Evolutionary conservation across 1,140 invertebrate genomes (phyloP).

Genomic region (Globodera ellingtonae): DNA sequence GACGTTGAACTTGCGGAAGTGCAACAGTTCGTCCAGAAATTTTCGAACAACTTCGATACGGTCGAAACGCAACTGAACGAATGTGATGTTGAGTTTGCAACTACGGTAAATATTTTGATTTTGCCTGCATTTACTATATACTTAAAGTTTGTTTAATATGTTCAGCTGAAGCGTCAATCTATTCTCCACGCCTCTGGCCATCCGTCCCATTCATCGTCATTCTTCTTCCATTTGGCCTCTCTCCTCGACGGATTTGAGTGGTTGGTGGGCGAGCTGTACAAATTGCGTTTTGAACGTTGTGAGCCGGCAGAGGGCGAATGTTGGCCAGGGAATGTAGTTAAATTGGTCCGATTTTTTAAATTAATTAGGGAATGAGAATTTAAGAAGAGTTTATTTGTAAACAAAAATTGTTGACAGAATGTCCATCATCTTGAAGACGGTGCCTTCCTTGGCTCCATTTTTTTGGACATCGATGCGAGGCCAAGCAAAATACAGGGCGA

Average conservation of each 20-base stretch:
- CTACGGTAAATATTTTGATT: background rate
- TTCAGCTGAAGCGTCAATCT: slow-evolving; percentile 6
- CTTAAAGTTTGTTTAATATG: background rate
- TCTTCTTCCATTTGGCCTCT: slow-evolving; percentile 37
- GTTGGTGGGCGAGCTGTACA: slow-evolving; percentile 43
- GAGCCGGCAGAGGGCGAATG: slow-evolving; percentile 48
- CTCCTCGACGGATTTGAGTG: slow-evolving; percentile 42
- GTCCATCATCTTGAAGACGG: slow-evolving; percentile 37
- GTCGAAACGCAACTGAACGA: slow-evolving; percentile 24
- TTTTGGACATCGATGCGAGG: slow-evolving; percentile 93
- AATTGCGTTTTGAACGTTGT: slow-evolving; percentile 49
- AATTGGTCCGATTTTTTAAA: slow-evolving; percentile 51
- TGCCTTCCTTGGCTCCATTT: slow-evolving; percentile 81
- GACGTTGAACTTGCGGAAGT: slow-evolving; percentile 18
- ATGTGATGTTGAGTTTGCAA: slow-evolving; percentile 49
- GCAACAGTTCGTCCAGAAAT: slow-evolving; percentile 4
- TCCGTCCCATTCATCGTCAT: slow-evolving; percentile 23
- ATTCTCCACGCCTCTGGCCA: slow-evolving; percentile 25
- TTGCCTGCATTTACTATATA: background rate
- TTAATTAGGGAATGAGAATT: background rate
- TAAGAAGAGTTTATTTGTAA: too few species aligned
- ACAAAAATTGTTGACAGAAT: slow-evolving; percentile 42
- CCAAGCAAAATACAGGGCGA: slow-evolving; percentile 89
- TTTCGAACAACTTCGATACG: slow-evolving; percentile 14
- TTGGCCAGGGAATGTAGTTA: slow-evolving; percentile 56